phyloP scores from a whole-genome alignment of 2,797 vertebrate species.

The Carcharodon carcharias region DNA sequence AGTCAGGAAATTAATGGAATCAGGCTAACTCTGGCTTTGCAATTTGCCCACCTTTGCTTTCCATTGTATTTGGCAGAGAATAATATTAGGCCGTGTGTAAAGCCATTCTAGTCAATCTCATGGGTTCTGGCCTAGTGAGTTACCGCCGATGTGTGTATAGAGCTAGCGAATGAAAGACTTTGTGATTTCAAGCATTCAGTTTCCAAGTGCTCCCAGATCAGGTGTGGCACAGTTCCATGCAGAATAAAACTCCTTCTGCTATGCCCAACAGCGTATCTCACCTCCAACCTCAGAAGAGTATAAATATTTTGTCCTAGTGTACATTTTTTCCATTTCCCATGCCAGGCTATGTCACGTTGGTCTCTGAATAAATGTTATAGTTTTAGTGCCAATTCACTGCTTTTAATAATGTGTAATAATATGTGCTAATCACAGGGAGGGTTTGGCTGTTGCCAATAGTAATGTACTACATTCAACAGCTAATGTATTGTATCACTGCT shows the following conservation, averaged over 20 bases:
- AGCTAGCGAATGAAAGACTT: not conserved
- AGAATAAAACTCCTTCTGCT: not conserved
- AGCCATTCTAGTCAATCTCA: no score
- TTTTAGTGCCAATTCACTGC: not conserved
- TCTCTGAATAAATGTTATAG: not conserved
- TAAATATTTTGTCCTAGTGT: not conserved
- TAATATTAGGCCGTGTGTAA: not conserved
- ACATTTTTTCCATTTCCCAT: slow-evolving; percentile 3
- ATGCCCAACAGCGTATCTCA: not conserved
- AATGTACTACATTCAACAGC: slow-evolving; percentile 10
- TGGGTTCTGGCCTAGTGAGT: not conserved
- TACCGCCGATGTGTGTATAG: not conserved
- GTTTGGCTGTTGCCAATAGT: not conserved
- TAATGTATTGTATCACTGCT: not conserved
- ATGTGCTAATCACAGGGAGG: slow-evolving; percentile 24
- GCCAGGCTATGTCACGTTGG: not conserved
- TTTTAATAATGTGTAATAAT: slow-evolving; percentile 27
- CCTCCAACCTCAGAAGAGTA: not conserved
- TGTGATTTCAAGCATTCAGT: not conserved
- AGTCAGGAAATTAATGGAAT: not conserved
- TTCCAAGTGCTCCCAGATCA: not conserved
- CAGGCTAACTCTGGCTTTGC: not conserved
- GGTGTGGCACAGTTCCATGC: not conserved
- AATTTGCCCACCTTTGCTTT: not conserved
- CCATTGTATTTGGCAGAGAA: not conserved